Percentiles rank a stretch among this genome's conserved stretches.
phyloP scores from a whole-genome alignment of 2,888 invertebrate genomes.

The Drosophila seclusa region DNA sequence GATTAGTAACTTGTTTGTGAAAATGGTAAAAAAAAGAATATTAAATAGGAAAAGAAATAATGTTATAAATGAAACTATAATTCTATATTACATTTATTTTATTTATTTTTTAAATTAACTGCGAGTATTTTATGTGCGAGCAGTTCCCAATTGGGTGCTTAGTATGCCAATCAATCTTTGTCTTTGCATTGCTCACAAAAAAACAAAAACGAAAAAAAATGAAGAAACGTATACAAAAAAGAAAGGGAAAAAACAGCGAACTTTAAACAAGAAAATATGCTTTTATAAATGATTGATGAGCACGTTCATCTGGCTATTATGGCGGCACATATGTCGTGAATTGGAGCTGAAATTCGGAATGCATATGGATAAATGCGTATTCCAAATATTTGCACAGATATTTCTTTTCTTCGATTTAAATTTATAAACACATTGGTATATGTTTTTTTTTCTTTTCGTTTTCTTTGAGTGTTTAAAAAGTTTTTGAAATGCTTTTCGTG shows the following conservation, averaged over 20 bases:
- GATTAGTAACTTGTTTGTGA: background rate
- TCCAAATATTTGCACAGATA: slow-evolving; percentile 33
- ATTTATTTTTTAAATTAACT: background rate
- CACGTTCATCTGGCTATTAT: slow-evolving; percentile 33
- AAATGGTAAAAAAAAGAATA: background rate
- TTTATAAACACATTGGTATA: slow-evolving; percentile 7
- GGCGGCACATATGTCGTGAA: slow-evolving; percentile 51
- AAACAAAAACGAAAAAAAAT: background rate
- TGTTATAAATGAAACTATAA: background rate
- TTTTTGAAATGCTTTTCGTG: slow-evolving; percentile 14
- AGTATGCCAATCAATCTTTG: slow-evolving; percentile 74
- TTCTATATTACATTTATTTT: background rate
- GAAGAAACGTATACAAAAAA: background rate
- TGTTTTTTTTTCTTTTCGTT: background rate
- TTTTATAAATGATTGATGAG: slow-evolving; percentile 70
- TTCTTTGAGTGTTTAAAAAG: slow-evolving; percentile 2
- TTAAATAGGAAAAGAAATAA: background rate
- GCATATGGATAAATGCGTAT: slow-evolving; percentile 26
- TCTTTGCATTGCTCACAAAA: slow-evolving; percentile 41
- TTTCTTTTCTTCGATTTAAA: background rate
- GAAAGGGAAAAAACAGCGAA: slow-evolving; percentile 25
- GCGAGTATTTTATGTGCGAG: background rate
- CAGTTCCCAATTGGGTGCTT: slow-evolving; percentile 26
- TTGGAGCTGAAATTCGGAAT: slow-evolving; percentile 41
- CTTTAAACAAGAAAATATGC: slow-evolving; percentile 72